Evolutionary conservation across 30 jellyfish, hydroid and myxozoan species (phyloP), one percentile per base, ranked within the genome.

Genomic region (Chironex yamaguchii): DNA sequence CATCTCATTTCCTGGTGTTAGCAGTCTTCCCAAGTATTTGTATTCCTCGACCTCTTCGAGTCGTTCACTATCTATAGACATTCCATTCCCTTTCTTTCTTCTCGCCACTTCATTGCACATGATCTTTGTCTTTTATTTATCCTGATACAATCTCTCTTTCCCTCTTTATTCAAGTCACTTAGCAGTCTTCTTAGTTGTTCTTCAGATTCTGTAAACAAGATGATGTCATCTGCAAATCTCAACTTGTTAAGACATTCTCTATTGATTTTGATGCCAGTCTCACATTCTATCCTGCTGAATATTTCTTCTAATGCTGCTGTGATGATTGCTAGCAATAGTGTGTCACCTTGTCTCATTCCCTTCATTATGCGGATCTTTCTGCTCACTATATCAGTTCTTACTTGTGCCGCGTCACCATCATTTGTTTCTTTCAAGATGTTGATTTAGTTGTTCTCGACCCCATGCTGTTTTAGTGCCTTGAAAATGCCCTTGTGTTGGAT

Each of bases 381-480:
- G 58, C 17, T 42, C 17, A 6, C 13, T 6, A 17, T 42, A 6
- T 42, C 58, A 42, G 9, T 42, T 42, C 58, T 17, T 42, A n/a
- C n/a, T n/a, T n/a, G n/a, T n/a, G n/a, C n/a, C n/a, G n/a, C n/a
- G 58, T 42, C 58, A 6, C 58, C 58, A 6, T 42, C 17, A 17
- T 42, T 28, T 31, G 58, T 42, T 42, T 42, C 58, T 17, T 42
- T 42, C 58, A 17, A 17, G 58, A 42, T 42, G 58, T 42, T 42
- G 58, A 6, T 3, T 17, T 28, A 69, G 24, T 12, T 29, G 12
- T 29, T 34, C 62, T 2, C 49, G 27, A 63, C 58, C 17, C 42
- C 77, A 17, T 63, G 77, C 12, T 63, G 2, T 63, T 27, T 26
- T n/a, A 63, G 77, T 12, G 77, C 77, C 36, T 21, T 63, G 2